Conservation (phyloP, 2,888 invertebrate genomes). For the Habrosyne pyritoides region DNA sequence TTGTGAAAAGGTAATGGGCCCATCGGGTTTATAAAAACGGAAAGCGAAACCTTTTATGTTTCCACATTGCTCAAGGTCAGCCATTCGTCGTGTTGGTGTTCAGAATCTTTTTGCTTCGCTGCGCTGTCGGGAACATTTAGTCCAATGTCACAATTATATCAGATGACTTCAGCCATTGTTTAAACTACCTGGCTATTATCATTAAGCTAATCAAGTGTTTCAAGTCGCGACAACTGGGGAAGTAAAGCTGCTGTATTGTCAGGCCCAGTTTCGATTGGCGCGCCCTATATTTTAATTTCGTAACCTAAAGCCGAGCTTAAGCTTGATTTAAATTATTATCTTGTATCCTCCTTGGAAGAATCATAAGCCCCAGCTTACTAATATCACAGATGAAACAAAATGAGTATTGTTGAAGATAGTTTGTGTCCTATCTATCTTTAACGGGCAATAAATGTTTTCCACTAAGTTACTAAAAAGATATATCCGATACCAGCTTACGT, state of each 20-base stretch:
- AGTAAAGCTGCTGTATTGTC: no score
- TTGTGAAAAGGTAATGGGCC: slow-evolving; percentile 9
- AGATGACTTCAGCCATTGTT: neutral
- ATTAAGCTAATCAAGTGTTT: neutral
- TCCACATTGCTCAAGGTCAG: slow-evolving; percentile 5
- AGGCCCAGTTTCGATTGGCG: neutral
- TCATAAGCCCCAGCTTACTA: no score
- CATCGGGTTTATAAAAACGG: slow-evolving; percentile 1
- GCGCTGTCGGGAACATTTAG: neutral
- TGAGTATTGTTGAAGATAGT: no score
- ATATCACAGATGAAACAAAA: no score
- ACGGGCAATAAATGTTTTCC: neutral
- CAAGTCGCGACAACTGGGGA: neutral
- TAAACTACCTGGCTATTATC: neutral
- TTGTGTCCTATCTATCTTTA: no score
- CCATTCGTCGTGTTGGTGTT: neutral
- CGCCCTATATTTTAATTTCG: neutral
- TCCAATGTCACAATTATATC: neutral
- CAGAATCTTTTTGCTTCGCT: neutral
- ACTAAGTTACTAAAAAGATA: neutral
- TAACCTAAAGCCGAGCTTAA: neutral
- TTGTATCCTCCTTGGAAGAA: no score
- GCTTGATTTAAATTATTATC: neutral
- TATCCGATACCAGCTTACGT: neutral
- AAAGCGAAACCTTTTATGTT: slow-evolving; percentile 3